A percentile compares a stretch with the other conserved stretches of the same genome.
Evolutionary conservation across 2,113 vertebrate genomes (phyloP).

Genomic region (Lepus europaeus): DNA sequence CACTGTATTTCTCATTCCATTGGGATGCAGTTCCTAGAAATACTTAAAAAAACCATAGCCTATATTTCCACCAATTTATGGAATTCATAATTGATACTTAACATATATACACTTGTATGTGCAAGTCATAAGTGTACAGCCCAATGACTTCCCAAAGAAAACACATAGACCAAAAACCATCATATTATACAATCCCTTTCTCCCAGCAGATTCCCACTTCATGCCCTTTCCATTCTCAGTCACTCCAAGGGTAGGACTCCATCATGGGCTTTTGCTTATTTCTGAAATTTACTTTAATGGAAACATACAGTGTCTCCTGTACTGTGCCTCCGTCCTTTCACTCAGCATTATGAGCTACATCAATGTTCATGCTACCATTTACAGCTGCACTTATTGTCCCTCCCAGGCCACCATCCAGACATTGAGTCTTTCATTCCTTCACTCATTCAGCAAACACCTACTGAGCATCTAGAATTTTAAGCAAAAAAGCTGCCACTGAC

Average conservation of each 20-base stretch:
- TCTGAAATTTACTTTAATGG: neutral
- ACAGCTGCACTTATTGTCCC: neutral
- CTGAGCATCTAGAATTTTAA: neutral
- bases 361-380: neutral
- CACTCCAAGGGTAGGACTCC: neutral
- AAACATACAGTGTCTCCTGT: neutral
- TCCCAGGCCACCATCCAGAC: neutral
- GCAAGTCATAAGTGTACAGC: neutral
- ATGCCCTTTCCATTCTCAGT: neutral
- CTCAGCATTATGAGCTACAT: neutral
- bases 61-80: neutral
- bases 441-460: neutral
- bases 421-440: neutral
- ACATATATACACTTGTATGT: neutral
- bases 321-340: neutral
- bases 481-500: neutral
- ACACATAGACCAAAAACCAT: neutral
- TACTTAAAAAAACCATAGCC: neutral
- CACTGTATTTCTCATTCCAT: neutral
- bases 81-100: neutral
- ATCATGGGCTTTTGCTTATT: neutral
- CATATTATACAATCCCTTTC: neutral
- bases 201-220: neutral
- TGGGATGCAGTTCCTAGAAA: neutral
- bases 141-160: neutral